phyloP scores from a whole-genome alignment of 2,888 invertebrate species.

The Macroteleia sp. region DNA sequence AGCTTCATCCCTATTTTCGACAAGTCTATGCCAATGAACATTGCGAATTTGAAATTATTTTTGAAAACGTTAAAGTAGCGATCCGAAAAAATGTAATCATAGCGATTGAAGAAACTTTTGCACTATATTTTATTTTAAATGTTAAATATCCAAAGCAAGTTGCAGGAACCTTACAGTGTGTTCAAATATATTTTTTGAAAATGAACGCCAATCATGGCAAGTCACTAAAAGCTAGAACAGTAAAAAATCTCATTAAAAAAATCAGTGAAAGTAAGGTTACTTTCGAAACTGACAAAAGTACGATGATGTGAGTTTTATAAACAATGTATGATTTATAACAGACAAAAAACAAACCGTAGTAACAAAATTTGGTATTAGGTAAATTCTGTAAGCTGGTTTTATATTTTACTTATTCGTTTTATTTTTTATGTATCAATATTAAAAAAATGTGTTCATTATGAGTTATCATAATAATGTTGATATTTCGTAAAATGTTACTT shows the following conservation, averaged over 20 bases:
- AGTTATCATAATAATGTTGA: too few species aligned
- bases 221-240: conserved; percentile 1
- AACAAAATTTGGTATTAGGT: background rate
- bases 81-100: background rate
- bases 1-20: background rate
- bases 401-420: background rate
- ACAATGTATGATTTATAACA: too few species aligned
- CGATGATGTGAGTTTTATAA: background rate
- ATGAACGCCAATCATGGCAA: conserved; percentile 1
- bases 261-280: background rate
- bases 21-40: background rate
- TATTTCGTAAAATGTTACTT: too few species aligned
- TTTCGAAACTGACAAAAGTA: background rate
- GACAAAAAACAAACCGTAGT: too few species aligned
- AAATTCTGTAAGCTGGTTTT: background rate
- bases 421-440: too few species aligned
- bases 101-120: conserved; percentile 13
- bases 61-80: background rate
- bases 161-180: conserved; percentile 13
- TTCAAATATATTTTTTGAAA: conserved; percentile 14
- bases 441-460: too few species aligned
- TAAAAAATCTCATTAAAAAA: conserved; percentile 9
- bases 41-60: conserved; percentile 1
- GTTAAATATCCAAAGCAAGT: conserved; percentile 9
- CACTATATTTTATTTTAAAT: conserved; percentile 23